phyloP scores from a whole-genome alignment of 1,140 invertebrate species.

The Drosophila nigromelanica region DNA sequence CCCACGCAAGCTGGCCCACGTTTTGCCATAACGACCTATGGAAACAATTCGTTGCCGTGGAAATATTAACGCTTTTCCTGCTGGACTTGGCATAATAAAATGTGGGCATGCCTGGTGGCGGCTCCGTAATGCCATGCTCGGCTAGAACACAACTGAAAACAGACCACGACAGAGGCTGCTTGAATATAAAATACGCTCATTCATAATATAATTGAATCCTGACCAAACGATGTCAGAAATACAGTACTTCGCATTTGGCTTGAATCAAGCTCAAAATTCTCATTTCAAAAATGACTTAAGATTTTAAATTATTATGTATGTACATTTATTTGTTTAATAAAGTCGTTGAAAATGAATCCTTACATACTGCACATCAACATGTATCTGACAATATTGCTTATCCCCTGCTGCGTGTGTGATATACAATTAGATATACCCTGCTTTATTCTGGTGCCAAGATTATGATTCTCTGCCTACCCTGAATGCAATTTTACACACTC shows the following conservation, averaged over 20 bases:
- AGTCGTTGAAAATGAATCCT: not conserved
- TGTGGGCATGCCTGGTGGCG: constrained; percentile 53
- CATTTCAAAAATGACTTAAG: no score
- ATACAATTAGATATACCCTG: constrained; percentile 6
- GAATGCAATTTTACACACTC: constrained; percentile 40
- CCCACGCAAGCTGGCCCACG: constrained; percentile 32
- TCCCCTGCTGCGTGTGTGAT: not conserved
- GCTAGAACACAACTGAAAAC: not conserved
- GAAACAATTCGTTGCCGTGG: constrained; percentile 7
- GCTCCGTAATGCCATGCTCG: not conserved
- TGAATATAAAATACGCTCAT: constrained; percentile 5
- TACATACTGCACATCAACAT: not conserved
- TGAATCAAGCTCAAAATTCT: no score
- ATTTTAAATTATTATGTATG: no score
- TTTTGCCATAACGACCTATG: constrained; percentile 27
- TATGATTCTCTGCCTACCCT: constrained; percentile 9
- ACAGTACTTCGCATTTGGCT: no score
- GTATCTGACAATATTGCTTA: not conserved
- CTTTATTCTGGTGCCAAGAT: not conserved
- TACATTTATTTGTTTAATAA: no score
- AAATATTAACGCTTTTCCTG: constrained; percentile 64
- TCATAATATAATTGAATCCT: not conserved
- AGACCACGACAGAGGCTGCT: not conserved
- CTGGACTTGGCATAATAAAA: constrained; percentile 52
- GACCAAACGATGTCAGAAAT: no score